phyloP scores from a whole-genome alignment of 2,888 invertebrate species.

The Autographa gamma region DNA sequence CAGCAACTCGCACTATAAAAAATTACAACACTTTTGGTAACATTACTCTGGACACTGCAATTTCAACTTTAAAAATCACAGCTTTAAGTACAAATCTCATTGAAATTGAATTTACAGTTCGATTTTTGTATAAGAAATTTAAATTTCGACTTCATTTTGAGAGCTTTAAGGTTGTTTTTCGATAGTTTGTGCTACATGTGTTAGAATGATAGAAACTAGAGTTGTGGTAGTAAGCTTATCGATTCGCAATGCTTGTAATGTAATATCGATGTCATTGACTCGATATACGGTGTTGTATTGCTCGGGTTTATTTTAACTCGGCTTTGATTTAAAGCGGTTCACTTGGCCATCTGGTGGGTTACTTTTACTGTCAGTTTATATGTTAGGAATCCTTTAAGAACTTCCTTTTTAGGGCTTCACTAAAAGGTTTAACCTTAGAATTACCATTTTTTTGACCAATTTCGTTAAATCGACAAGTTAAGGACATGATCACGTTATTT shows the following conservation, averaged over 20 bases:
- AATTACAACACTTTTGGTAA: conserved; percentile 41
- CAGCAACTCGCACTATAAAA: conserved; percentile 37
- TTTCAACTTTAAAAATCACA: conserved; percentile 1
- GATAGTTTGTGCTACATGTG: conserved; percentile 11
- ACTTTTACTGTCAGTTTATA: conserved; percentile 1
- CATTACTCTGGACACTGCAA: conserved; percentile 15
- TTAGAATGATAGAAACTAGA: conserved; percentile 34
- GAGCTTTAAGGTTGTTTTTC: conserved; percentile 30
- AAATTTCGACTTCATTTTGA: conserved; percentile 20
- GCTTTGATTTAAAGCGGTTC: conserved; percentile 33
- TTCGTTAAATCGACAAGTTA: too few relatives aligned
- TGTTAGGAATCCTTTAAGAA: neutral
- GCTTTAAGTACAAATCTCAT: conserved; percentile 1
- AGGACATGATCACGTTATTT: too few relatives aligned
- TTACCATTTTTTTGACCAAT: too few relatives aligned
- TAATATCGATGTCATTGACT: conserved; percentile 77
- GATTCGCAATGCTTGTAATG: conserved; percentile 69
- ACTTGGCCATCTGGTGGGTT: conserved; percentile 5
- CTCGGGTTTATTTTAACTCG: conserved; percentile 47
- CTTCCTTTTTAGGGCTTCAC: too few relatives aligned
- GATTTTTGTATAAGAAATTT: conserved; percentile 18
- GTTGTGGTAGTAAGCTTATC: conserved; percentile 58
- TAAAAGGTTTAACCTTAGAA: too few relatives aligned
- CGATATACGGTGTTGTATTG: conserved; percentile 61
- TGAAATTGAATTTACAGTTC: conserved; percentile 10